Percentiles rank a stretch among this genome's conserved stretches.
These are phyloP conservation scores for Labrus mixtus DNA, from an alignment of 2,113 vertebrate species.

Conservation along the genomic window DNA sequence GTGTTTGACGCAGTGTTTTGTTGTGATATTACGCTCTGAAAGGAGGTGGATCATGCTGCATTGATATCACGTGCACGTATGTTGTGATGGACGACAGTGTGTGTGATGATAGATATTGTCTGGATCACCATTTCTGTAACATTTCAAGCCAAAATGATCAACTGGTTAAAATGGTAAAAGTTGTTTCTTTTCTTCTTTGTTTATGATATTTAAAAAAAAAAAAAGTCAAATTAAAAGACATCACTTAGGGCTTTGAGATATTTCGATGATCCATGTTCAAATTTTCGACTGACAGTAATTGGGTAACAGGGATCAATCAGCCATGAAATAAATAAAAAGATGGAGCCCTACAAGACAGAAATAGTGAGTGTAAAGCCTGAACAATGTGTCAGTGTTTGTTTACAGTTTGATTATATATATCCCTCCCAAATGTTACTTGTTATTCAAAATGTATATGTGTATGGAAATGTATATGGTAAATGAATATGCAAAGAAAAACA, in stretches of 20 bases:
- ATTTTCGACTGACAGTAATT: neutral
- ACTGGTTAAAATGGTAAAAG: neutral
- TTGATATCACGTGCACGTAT: constrained; percentile 27
- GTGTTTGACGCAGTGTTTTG: constrained; percentile 52
- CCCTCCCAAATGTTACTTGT: constrained; percentile 61
- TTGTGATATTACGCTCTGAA: constrained; percentile 50
- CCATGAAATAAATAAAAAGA: neutral
- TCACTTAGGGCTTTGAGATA: neutral
- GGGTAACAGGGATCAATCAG: neutral
- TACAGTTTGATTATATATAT: constrained; percentile 58
- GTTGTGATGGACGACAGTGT: constrained; percentile 43
- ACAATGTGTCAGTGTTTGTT: constrained; percentile 57
- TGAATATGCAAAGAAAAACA: constrained; percentile 69
- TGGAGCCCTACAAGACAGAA: neutral
- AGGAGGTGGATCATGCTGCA: constrained; percentile 32
- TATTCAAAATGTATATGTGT: constrained; percentile 67
- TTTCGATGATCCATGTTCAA: neutral
- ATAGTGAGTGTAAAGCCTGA: constrained; percentile 31
- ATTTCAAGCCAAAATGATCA: neutral
- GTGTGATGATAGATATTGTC: constrained; percentile 34
- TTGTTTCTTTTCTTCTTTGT: too few species aligned
- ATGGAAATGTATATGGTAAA: constrained; percentile 58
- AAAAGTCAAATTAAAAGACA: neutral
- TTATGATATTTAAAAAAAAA: too few species aligned
- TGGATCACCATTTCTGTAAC: constrained; percentile 8